Evolutionary conservation across 2,113 vertebrate species (phyloP), one percentile per base, ranked within the genome.

Genomic region (Speoplatyrhinus poulsoni): DNA sequence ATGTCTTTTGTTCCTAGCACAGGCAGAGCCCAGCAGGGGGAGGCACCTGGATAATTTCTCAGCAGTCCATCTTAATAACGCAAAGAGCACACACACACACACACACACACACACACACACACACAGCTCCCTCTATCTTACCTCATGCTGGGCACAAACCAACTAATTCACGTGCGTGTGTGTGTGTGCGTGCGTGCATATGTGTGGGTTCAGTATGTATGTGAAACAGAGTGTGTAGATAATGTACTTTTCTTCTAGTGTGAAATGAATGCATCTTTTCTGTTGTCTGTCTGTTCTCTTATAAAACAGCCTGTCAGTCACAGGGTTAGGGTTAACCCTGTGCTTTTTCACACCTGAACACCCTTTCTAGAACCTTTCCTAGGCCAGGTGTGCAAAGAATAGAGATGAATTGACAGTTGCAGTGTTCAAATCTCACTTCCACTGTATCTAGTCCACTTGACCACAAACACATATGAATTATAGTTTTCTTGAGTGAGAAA

Each of bases 11-110:
- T 86, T 76, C 82, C 19, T 48, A 79, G 77, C 85, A 3, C 87
- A 55, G 76, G 84, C 69, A 82, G 81, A 82, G 80, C 86, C 88
- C 88, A 87, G 86, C 83, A 90, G 88, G 88, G 83, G 86, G 86
- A 80, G 88, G 80, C 50, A 79, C 81, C 79, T 66, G 36, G 79
- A 86, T 80, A 86, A 86, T 90, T 85, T 82, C 82, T 90, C 86
- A 85, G 76, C 36, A 41, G 36, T 5, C 36, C 36, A 41, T 41
- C 36, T 41, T 41, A 41, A 41, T 56, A 26, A 72, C 49, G 80
- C 75, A 76, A 73, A 82, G 41, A 62, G 56, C 57, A 58, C 0
- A 48, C 26, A 63, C n/a, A 47, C 67, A 79, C 81, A 60, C 56
- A 13, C 13, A 56, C 56, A 62, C 36, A 41, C 36, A 41, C 36